These are phyloP conservation scores for Auanema freiburgensis DNA, from an alignment of 2,888 invertebrate species.

Conservation along the genomic window DNA sequence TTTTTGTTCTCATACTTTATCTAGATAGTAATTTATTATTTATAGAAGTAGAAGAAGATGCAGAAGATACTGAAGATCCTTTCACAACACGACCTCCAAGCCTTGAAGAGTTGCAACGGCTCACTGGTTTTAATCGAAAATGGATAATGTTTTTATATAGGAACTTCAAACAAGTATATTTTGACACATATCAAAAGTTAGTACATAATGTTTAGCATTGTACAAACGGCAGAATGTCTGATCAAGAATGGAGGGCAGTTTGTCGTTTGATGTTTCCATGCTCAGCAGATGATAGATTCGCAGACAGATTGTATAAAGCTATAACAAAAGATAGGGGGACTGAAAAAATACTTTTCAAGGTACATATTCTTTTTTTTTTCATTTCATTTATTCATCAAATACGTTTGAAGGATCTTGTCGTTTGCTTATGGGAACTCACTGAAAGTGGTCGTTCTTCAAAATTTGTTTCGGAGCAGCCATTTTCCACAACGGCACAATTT, in stretches of 20 bases:
- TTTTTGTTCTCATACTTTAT: too few relatives aligned
- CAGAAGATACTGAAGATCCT: slow-evolving; percentile 55
- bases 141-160: slow-evolving; percentile 60
- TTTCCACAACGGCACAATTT: slow-evolving; percentile 52
- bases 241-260: slow-evolving; percentile 50
- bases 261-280: slow-evolving; percentile 54
- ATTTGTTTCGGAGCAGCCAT: slow-evolving; percentile 27
- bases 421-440: slow-evolving; percentile 50
- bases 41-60: slow-evolving; percentile 53
- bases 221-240: slow-evolving; percentile 55
- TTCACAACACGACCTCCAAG: slow-evolving; percentile 57
- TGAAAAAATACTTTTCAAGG: slow-evolving; percentile 49
- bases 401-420: slow-evolving; percentile 43
- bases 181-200: not conserved
- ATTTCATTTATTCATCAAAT: not conserved
- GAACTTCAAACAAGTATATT: slow-evolving; percentile 57
- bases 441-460: slow-evolving; percentile 29
- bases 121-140: slow-evolving; percentile 52
- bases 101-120: slow-evolving; percentile 42
- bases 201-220: slow-evolving; percentile 38
- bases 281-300: slow-evolving; percentile 51
- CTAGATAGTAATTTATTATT: too few relatives aligned
- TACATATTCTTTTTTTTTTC: slow-evolving; percentile 6
- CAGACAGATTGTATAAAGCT: slow-evolving; percentile 51
- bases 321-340: slow-evolving; percentile 46